phyloP scores from a whole-genome alignment of 1,140 invertebrate species.

The Zeugodacus cucurbitae region DNA sequence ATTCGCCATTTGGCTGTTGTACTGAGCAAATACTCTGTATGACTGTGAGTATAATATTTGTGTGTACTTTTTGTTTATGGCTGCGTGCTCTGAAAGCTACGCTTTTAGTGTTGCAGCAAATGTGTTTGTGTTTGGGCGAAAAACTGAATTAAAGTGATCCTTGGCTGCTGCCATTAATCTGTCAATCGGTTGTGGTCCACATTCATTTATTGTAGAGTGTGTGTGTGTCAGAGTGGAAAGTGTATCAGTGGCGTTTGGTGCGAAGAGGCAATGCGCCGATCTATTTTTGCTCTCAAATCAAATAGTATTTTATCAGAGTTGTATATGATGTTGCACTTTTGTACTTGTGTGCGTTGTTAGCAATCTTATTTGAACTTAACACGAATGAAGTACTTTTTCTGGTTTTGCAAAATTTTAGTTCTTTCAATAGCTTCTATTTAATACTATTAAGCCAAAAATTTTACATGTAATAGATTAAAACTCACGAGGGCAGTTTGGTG shows the following conservation, averaged over 20 bases:
- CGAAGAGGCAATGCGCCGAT: no score
- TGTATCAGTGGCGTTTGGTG: constrained; percentile 8
- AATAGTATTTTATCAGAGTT: neutral
- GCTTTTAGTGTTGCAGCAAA: neutral
- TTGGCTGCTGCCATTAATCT: neutral
- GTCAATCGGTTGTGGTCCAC: neutral
- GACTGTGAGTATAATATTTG: neutral
- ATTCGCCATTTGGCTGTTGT: neutral
- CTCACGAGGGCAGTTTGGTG: no score
- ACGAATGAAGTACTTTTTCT: no score
- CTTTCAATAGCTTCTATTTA: no score
- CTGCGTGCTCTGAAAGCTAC: neutral
- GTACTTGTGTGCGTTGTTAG: neutral
- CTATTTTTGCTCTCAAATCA: neutral
- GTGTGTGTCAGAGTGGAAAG: neutral
- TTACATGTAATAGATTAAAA: no score
- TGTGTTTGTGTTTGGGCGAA: neutral
- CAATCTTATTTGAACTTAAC: neutral
- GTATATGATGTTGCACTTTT: neutral
- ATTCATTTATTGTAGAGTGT: neutral
- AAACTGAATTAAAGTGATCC: constrained; percentile 2
- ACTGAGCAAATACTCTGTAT: neutral
- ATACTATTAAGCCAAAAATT: no score
- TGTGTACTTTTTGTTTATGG: neutral
- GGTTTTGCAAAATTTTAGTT: no score